phyloP scores from a whole-genome alignment of 1,140 invertebrate species.

The Drosophila pallidifrons region DNA sequence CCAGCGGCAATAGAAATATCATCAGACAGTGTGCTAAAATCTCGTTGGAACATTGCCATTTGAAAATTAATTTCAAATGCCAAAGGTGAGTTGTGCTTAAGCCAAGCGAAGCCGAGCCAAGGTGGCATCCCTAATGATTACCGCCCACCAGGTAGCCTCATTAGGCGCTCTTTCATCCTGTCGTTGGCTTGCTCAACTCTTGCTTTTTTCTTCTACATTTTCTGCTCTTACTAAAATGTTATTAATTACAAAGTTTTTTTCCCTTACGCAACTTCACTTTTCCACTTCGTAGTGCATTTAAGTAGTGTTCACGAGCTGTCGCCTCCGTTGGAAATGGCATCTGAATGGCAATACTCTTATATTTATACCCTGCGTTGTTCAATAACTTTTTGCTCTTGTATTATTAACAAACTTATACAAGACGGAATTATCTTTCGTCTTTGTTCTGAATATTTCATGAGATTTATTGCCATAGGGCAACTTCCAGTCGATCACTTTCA shows the following conservation, averaged over 20 bases:
- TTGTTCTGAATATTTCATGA: neutral
- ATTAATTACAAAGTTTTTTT: slow-evolving; percentile 25
- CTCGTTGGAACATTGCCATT: slow-evolving; percentile 31
- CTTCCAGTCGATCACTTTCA: slow-evolving; percentile 31
- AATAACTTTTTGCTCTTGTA: too few species aligned
- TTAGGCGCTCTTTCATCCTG: slow-evolving; percentile 21
- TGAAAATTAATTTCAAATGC: slow-evolving; percentile 52
- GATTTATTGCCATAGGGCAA: neutral
- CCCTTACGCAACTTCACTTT: slow-evolving; percentile 15
- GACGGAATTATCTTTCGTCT: neutral
- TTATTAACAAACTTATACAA: neutral
- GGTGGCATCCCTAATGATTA: slow-evolving; percentile 41
- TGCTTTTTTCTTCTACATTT: neutral
- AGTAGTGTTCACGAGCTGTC: slow-evolving; percentile 52
- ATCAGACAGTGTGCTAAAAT: slow-evolving; percentile 12
- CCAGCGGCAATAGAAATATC: slow-evolving; percentile 25
- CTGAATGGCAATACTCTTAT: neutral
- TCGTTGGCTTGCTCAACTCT: neutral
- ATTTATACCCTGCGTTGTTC: slow-evolving; percentile 5
- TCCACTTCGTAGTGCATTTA: slow-evolving; percentile 33
- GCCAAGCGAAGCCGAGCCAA: slow-evolving; percentile 41
- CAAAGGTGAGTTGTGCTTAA: slow-evolving; percentile 32
- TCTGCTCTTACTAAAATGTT: neutral
- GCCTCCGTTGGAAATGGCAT: slow-evolving; percentile 9
- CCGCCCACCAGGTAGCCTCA: slow-evolving; percentile 40